These are phyloP conservation scores for Platalea minor DNA, from an alignment of 2,797 vertebrate species.

Conservation along the genomic window DNA sequence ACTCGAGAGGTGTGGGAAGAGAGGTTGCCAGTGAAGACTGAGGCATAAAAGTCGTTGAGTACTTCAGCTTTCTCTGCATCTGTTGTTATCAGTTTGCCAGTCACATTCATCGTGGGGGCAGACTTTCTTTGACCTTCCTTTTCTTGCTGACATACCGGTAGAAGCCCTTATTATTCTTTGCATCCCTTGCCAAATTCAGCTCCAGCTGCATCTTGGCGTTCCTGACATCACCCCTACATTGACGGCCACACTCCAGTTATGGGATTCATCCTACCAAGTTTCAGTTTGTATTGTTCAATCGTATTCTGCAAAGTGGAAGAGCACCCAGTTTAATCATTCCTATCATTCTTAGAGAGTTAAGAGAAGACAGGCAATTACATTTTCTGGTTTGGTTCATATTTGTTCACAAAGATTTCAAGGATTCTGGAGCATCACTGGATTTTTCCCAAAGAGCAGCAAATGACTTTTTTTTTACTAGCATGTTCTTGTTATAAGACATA, in stretches of 20 bases:
- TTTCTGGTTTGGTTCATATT: background rate
- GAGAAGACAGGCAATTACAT: background rate
- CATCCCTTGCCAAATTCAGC: too few species aligned
- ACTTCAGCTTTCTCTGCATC: too few species aligned
- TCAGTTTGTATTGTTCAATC: background rate
- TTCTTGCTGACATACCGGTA: too few species aligned
- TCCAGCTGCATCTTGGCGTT: too few species aligned
- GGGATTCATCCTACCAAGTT: background rate
- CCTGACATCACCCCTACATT: too few species aligned
- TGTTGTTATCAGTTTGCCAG: too few species aligned
- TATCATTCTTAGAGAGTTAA: background rate
- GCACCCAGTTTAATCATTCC: background rate
- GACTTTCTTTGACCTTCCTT: too few species aligned
- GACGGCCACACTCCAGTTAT: background rate
- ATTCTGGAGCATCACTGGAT: background rate
- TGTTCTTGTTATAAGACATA: background rate
- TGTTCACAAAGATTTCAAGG: background rate
- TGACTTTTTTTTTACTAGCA: background rate
- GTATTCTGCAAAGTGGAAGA: background rate
- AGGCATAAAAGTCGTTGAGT: too few species aligned
- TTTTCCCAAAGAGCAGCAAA: background rate
- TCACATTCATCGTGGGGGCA: too few species aligned
- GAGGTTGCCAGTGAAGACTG: too few species aligned
- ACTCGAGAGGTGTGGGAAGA: too few species aligned
- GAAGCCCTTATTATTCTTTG: too few species aligned